Evolutionary conservation across 35 echinoderm and acorn worm species (phyloP).

Genomic region (Acanthaster planci): DNA sequence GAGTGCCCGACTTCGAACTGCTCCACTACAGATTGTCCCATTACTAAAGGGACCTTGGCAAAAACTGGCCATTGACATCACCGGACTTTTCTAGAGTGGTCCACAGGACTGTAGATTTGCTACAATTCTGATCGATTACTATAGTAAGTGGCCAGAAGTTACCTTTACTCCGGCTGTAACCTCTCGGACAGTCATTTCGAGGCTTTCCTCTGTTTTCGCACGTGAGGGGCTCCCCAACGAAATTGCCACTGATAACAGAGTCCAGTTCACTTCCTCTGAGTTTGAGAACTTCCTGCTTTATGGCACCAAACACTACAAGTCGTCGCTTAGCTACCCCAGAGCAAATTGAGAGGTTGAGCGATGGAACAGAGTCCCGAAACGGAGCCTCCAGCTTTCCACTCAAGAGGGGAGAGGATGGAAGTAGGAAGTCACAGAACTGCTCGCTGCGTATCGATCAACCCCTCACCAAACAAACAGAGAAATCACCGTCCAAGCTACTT

Average conservation of each 20-base stretch:
- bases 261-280: conserved; percentile 66
- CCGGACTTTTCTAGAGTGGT: conserved; percentile 45
- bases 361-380: conserved; percentile 5
- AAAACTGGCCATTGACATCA: conserved; percentile 65
- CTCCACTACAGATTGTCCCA: conserved; percentile 64
- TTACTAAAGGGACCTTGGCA: conserved; percentile 54
- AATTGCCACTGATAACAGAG: conserved; percentile 64
- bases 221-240: conserved; percentile 37
- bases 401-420: conserved; percentile 50
- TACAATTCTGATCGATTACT: conserved; percentile 59
- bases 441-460: conserved; percentile 57
- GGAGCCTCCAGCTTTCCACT: neutral
- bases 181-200: conserved; percentile 39
- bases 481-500: conserved; percentile 56
- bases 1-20: neutral
- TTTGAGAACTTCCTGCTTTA: conserved; percentile 51
- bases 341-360: conserved; percentile 67
- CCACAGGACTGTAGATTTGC: conserved; percentile 59
- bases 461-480: conserved; percentile 65
- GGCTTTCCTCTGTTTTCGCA: conserved; percentile 51
- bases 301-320: conserved; percentile 48
- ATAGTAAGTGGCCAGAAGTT: conserved; percentile 73
- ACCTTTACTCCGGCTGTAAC: conserved; percentile 49
- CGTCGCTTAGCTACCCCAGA: conserved; percentile 55
- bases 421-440: conserved; percentile 35